Percentiles rank a stretch among this genome's conserved stretches.
Evolutionary conservation across 2,113 vertebrate genomes (phyloP).

Genomic region (Chelonoidis abingdonii): DNA sequence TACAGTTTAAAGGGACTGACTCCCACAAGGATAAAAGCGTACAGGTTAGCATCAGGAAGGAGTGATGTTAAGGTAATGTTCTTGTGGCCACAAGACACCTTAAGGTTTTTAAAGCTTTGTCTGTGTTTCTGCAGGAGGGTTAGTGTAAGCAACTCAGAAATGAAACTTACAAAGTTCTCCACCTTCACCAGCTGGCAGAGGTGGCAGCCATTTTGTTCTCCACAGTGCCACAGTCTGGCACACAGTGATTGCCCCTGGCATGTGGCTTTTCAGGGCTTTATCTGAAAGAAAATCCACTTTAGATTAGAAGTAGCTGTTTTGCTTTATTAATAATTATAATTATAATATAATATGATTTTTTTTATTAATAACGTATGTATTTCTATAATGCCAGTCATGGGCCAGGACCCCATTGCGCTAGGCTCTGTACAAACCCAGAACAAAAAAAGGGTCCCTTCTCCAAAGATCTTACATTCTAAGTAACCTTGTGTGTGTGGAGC

Average conservation of each 20-base stretch:
- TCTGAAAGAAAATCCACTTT: too few species aligned
- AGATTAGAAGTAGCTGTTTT: neutral
- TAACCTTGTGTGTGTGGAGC: neutral
- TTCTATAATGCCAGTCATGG: too few species aligned
- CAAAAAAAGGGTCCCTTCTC: neutral
- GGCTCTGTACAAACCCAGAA: neutral
- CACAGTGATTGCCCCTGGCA: too few species aligned
- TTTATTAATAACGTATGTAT: neutral
- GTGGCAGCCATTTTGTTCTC: conserved; percentile 2
- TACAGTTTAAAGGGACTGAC: neutral
- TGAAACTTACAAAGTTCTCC: too few species aligned
- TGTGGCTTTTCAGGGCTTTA: too few species aligned
- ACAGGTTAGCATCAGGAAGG: fast-evolving
- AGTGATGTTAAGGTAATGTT: neutral
- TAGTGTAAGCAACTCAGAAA: too few species aligned
- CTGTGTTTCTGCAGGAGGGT: too few species aligned
- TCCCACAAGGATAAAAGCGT: fast-evolving
- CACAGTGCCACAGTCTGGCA: neutral
- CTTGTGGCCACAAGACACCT: too few species aligned
- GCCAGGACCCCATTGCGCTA: too few species aligned
- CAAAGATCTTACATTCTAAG: neutral
- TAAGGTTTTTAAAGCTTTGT: too few species aligned
- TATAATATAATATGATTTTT: too few species aligned
- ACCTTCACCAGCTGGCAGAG: conserved; percentile 33
- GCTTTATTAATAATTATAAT: conserved; percentile 1